These are phyloP conservation scores for Orchesella flavescens DNA, from an alignment of 2,888 invertebrate genomes.

Conservation along the genomic window DNA sequence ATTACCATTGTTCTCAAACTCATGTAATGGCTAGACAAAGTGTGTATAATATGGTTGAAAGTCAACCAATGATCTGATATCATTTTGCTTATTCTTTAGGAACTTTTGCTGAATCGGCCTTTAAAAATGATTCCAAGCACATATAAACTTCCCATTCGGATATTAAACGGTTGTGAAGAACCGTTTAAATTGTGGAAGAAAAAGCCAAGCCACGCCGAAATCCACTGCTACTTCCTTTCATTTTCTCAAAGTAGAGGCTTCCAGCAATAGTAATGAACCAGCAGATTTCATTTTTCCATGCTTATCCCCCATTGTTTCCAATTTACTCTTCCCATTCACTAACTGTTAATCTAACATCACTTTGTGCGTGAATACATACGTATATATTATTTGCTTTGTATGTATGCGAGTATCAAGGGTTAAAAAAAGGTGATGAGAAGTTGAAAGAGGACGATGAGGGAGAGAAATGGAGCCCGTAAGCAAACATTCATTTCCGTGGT, in stretches of 20 bases:
- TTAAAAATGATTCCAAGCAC: background rate
- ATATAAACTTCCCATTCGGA: too few relatives aligned
- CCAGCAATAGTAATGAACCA: background rate
- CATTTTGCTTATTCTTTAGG: background rate
- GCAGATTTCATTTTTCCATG: background rate
- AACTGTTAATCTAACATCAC: background rate
- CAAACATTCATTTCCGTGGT: conserved; percentile 60
- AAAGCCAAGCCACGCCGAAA: too few relatives aligned
- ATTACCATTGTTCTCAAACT: background rate
- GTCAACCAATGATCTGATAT: background rate
- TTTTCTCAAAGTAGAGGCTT: too few relatives aligned
- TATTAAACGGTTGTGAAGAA: too few relatives aligned
- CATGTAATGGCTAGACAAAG: background rate
- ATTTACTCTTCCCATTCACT: conserved; percentile 8
- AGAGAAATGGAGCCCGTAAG: background rate
- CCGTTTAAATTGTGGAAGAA: too few relatives aligned
- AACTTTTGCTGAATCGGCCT: background rate
- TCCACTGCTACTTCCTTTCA: too few relatives aligned
- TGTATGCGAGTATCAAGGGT: background rate
- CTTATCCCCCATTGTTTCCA: background rate
- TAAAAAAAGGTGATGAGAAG: conserved; percentile 37
- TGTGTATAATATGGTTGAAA: background rate
- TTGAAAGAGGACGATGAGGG: conserved; percentile 24
- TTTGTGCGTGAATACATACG: background rate
- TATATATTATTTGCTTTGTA: background rate